Evolutionary conservation across 2,113 vertebrate genomes (phyloP).

Genomic region (Empidonax traillii): DNA sequence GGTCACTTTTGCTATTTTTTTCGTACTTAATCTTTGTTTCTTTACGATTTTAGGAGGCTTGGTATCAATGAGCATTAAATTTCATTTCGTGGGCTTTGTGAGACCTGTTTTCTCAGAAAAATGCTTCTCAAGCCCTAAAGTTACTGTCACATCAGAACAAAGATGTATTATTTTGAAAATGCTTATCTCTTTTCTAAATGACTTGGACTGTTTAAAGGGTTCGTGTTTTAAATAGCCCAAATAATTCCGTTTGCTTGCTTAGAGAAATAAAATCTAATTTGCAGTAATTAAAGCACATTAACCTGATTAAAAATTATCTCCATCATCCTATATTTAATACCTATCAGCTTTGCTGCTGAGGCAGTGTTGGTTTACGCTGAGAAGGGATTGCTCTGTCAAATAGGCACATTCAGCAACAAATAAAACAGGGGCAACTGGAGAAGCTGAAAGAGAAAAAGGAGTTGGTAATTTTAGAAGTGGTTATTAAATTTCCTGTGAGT

Average conservation of each 20-base stretch:
- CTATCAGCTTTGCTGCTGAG: background rate
- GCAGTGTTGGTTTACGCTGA: background rate
- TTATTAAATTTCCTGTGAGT: background rate
- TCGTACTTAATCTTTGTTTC: background rate
- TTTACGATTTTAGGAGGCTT: background rate
- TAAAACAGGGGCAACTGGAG: background rate
- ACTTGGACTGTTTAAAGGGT: background rate
- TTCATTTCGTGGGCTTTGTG: background rate
- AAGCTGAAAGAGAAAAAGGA: background rate
- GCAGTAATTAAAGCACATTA: conserved; percentile 51
- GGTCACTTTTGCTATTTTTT: background rate
- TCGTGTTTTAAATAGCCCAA: background rate
- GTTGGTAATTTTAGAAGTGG: background rate
- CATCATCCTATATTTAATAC: conserved; percentile 24
- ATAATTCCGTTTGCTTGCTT: background rate
- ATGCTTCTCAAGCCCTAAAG: background rate
- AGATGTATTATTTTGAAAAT: background rate
- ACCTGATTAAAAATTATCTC: conserved; percentile 56
- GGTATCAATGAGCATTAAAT: background rate
- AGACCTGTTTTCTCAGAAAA: background rate
- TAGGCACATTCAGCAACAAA: background rate
- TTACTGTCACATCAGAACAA: background rate
- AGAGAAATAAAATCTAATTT: conserved; percentile 59
- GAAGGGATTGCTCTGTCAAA: background rate
- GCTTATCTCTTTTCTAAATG: background rate